These are phyloP conservation scores for Callionymus lyra DNA, from an alignment of 2,113 vertebrate genomes.

Conservation along the genomic window DNA sequence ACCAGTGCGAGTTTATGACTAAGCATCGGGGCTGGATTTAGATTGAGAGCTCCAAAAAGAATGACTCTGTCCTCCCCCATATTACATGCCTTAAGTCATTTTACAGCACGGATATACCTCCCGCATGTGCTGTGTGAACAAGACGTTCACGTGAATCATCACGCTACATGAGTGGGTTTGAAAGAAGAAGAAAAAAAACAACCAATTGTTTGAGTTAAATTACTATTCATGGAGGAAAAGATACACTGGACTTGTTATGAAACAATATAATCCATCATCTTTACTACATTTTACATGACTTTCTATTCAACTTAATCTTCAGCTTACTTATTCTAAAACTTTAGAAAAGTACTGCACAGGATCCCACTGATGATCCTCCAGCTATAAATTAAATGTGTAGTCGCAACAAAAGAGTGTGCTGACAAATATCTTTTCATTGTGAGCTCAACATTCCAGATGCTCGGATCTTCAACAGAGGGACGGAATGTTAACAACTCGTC, in stretches of 20 bases:
- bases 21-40: conserved; percentile 28
- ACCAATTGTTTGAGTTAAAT: conserved; percentile 2
- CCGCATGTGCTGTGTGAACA: neutral
- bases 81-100: conserved; percentile 5
- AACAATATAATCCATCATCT: neutral
- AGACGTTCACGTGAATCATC: conserved; percentile 20
- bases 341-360: no score
- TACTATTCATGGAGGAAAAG: conserved; percentile 6
- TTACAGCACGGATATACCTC: neutral
- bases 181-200: neutral
- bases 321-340: no score
- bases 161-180: conserved; percentile 19
- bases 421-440: no score
- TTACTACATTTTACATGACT: no score
- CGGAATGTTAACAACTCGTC: no score
- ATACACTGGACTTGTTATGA: no score
- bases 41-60: conserved; percentile 16
- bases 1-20: conserved; percentile 17
- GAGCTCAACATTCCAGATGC: no score
- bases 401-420: no score
- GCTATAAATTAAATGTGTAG: no score
- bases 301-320: no score
- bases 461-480: no score
- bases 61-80: conserved; percentile 27
- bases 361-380: no score